These are phyloP conservation scores for Athetis lepigone DNA, from an alignment of 2,888 invertebrate species.

Conservation along the genomic window DNA sequence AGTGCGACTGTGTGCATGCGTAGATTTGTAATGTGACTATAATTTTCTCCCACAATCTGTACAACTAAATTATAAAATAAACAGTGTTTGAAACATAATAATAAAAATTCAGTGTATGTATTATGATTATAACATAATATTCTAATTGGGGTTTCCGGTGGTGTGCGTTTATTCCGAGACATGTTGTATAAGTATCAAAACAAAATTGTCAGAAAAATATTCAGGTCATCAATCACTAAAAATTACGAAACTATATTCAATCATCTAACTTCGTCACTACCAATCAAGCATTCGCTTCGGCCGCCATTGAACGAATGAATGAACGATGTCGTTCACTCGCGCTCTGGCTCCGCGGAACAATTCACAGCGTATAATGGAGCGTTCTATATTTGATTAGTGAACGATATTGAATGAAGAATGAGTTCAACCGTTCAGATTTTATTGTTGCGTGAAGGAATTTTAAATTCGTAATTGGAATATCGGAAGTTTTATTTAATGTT, in stretches of 20 bases:
- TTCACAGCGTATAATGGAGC: constrained; percentile 51
- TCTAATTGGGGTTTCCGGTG: too few species aligned
- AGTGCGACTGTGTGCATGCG: too few species aligned
- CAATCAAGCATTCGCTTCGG: constrained; percentile 40
- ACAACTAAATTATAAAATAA: too few species aligned
- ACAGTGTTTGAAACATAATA: too few species aligned
- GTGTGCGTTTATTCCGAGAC: too few species aligned
- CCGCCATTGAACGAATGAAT: constrained; percentile 47
- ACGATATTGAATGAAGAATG: constrained; percentile 55
- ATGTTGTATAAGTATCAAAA: too few species aligned
- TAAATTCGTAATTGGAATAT: constrained; percentile 16
- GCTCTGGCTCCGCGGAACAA: constrained; percentile 37
- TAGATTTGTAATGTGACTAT: too few species aligned
- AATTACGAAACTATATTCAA: constrained; percentile 2
- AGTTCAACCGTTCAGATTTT: constrained; percentile 35
- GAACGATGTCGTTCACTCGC: constrained; percentile 56
- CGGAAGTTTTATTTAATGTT: constrained; percentile 9
- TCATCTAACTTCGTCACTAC: constrained; percentile 33
- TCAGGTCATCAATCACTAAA: constrained; percentile 31
- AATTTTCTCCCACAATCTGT: too few species aligned
- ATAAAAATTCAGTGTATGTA: too few species aligned
- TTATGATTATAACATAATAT: too few species aligned
- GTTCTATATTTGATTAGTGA: constrained; percentile 62
- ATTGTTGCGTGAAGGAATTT: constrained; percentile 35
- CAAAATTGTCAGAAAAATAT: constrained; percentile 15